Evolutionary conservation across 2,797 vertebrate species (phyloP).

Genomic region (Zalophus californianus): DNA sequence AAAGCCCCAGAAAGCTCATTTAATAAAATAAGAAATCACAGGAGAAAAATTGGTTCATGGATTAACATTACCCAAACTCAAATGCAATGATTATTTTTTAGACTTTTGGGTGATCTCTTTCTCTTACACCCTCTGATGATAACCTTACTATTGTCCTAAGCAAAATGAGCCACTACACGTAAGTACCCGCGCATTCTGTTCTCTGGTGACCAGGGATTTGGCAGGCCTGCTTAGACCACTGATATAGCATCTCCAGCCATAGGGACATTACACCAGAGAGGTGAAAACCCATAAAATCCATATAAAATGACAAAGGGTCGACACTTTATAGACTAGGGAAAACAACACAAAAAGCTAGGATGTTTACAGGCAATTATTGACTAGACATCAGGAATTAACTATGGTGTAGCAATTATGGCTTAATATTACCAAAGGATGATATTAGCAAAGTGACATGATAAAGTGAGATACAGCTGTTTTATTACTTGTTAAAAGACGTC

Average conservation of each 20-base stretch:
- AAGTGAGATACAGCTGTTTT: not conserved
- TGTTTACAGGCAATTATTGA: not conserved
- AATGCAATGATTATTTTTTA: conserved; percentile 23
- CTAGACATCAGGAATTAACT: conserved; percentile 45
- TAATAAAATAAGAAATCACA: conserved; percentile 43
- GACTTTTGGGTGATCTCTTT: not conserved
- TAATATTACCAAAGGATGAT: conserved; percentile 10
- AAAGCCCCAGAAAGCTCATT: not conserved
- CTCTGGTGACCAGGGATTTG: not conserved
- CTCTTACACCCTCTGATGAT: not conserved
- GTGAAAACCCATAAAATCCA: conserved; percentile 53
- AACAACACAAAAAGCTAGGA: conserved; percentile 37
- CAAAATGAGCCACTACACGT: not conserved
- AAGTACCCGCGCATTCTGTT: not conserved
- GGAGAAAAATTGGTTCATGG: not conserved
- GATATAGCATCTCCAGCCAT: not conserved
- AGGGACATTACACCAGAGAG: not conserved
- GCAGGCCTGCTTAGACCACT: not conserved
- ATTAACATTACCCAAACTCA: conserved; percentile 42
- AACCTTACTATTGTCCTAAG: not conserved
- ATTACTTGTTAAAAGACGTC: conserved; percentile 57
- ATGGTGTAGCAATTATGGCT: not conserved
- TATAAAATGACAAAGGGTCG: not conserved
- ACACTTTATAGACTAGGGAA: conserved; percentile 32
- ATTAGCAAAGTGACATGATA: conserved; percentile 6